Evolutionary conservation across 2,113 vertebrate species (phyloP).

Genomic region (Corythoichthys intestinalis): DNA sequence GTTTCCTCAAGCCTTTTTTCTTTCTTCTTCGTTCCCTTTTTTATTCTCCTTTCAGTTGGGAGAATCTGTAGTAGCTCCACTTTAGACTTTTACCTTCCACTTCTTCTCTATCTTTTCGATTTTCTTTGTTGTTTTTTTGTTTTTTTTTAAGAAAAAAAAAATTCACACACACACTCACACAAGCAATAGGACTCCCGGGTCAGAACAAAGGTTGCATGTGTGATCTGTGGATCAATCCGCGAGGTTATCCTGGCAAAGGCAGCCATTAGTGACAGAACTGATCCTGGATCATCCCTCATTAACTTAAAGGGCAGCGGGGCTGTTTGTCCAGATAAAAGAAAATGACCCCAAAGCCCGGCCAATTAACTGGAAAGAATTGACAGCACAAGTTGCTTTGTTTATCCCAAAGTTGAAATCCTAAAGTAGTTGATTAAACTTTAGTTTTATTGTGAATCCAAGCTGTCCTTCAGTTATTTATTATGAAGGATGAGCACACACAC

Average conservation of each 20-base stretch:
- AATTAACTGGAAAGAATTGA: constrained; percentile 55
- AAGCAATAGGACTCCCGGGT: constrained; percentile 19
- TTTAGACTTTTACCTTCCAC: constrained; percentile 19
- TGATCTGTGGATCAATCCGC: constrained; percentile 54
- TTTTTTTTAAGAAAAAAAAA: background rate
- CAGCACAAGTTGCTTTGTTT: constrained; percentile 32
- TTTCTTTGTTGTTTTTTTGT: constrained; percentile 36
- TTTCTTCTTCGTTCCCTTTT: constrained; percentile 24
- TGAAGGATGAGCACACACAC: constrained; percentile 30
- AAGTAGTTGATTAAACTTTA: constrained; percentile 42
- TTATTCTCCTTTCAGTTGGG: constrained; percentile 31
- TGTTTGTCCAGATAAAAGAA: constrained; percentile 63
- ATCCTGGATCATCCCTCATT: constrained; percentile 67
- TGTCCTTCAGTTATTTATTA: constrained; percentile 64
- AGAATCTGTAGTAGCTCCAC: constrained; percentile 9
- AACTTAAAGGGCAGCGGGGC: constrained; percentile 58
- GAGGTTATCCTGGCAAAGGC: constrained; percentile 51
- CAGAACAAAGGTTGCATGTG: constrained; percentile 36
- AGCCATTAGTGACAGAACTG: constrained; percentile 60
- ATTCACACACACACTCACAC: constrained; percentile 5
- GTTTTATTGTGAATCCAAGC: constrained; percentile 45
- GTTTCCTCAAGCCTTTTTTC: constrained; percentile 59
- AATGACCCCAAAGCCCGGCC: constrained; percentile 54
- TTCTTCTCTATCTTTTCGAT: constrained; percentile 1
- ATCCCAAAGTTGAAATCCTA: constrained; percentile 44